Evolutionary conservation across 2,888 invertebrate genomes (phyloP).

Genomic region (Hesperia comma): DNA sequence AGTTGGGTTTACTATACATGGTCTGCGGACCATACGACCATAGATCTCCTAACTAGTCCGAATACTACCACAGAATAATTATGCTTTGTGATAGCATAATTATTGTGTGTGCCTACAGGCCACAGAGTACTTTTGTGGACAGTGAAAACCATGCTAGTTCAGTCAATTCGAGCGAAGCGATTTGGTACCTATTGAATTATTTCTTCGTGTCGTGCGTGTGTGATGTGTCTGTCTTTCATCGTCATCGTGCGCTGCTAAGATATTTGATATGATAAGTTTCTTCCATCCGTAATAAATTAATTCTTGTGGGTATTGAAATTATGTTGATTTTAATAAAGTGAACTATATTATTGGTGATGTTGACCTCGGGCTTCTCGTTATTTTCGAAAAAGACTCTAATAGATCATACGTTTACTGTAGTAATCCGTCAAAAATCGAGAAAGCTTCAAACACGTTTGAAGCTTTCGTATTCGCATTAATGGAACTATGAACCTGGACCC

Average conservation of each 20-base stretch:
- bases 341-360: slow-evolving; percentile 80
- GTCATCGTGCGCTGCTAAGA: slow-evolving; percentile 12
- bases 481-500: slow-evolving; percentile 99
- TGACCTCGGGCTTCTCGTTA: slow-evolving; percentile 75
- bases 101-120: background rate
- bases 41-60: no score
- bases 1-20: no score
- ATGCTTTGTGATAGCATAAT: no score
- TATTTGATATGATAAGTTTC: slow-evolving; percentile 6
- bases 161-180: background rate
- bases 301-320: slow-evolving; percentile 45
- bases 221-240: slow-evolving; percentile 9
- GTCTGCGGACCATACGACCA: no score
- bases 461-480: slow-evolving; percentile 96
- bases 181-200: background rate
- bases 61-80: no score
- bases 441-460: slow-evolving; percentile 97
- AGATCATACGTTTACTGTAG: slow-evolving; percentile 74
- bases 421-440: slow-evolving; percentile 90
- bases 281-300: slow-evolving; percentile 14
- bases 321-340: slow-evolving; percentile 70
- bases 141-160: no score
- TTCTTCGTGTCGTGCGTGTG: no score
- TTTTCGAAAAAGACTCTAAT: slow-evolving; percentile 74
- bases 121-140: no score